Evolutionary conservation across 1,140 invertebrate species (phyloP), one percentile per base, ranked within the genome.

Genomic region (Drosophila gunungcola): DNA sequence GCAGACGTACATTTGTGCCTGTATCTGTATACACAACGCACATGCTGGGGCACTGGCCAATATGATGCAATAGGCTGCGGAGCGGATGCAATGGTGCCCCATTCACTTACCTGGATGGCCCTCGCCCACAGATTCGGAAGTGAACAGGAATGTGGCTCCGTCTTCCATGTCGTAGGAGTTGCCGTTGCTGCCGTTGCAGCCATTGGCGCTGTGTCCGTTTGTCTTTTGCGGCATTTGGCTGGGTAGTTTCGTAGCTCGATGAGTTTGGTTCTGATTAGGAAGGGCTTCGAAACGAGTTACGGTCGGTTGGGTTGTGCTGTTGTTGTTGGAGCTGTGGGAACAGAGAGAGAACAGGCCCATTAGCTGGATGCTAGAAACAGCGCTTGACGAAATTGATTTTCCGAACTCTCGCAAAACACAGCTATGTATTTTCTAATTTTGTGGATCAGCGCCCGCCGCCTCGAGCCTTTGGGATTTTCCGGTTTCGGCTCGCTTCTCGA

Each of bases 71-170:
- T 73, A 72, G 52, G 61, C 51, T 34, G 38, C 32, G 34, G 27
- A 25, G 46, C 42, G 53, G 73, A 68, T 69, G 73, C 63, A 77
- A 69, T 55, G 5, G 29, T 42, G 12, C 16, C 16, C 16, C 16
- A 21, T 21, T 21, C 16, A 76, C 94, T 94, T 93, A 97, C 96
- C 97, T 94, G 99, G 98, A 94, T 99, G 98, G 85, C 98, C 98
- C 94, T 99, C 99, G 86, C 98, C 98, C 56, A 99, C 99, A 52
- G 98, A 99, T 94, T 99, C 99, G 25, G 98, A 99, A 49, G 98
- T 99, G 93, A 99, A 99, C 34, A 99, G 95, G 93, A 99, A 99
- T 80, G 96, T 95, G 82, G 97, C 96, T 88, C 95, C 96, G 93
- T 97, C 96, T 88, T 96, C 95, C 92, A 97, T 95, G 91, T 97